Evolutionary conservation across 37 sponge, comb jelly and placozoan species (phyloP).

Genomic region (Cliona cf. orientalis): DNA sequence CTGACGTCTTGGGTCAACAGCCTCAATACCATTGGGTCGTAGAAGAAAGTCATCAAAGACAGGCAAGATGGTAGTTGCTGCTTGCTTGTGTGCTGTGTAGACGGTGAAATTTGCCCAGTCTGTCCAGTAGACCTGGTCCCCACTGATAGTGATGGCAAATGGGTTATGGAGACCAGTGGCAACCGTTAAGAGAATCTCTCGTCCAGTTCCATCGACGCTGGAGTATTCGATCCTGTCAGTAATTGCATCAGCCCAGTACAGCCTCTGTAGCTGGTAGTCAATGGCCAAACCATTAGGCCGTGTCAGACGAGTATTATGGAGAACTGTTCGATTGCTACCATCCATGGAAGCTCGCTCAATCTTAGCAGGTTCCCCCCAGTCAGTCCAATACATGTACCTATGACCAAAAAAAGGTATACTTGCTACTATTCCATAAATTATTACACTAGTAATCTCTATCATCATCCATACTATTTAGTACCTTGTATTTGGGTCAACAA

Average conservation of each 20-base stretch:
- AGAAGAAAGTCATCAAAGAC: constrained; percentile 1
- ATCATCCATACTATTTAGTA: not conserved
- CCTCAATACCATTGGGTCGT: constrained; percentile 39
- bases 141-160: constrained; percentile 51
- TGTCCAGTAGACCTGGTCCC: constrained; percentile 64
- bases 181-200: constrained; percentile 3
- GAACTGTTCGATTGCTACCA: constrained; percentile 34
- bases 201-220: constrained; percentile 14
- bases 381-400: constrained; percentile 75
- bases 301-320: constrained; percentile 21
- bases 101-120: constrained; percentile 61
- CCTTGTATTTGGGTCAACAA: constrained; percentile 42
- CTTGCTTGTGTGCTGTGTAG: constrained; percentile 14
- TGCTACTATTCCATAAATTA: not conserved
- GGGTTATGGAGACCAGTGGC: constrained; percentile 30
- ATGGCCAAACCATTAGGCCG: constrained; percentile 48
- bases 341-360: constrained; percentile 77
- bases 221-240: constrained; percentile 33
- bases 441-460: not conserved
- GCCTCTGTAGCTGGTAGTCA: constrained; percentile 25
- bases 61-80: not conserved
- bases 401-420: not conserved
- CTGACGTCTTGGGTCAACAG: constrained; percentile 18
- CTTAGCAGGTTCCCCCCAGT: constrained; percentile 58
- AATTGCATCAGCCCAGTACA: constrained; percentile 51